Evolutionary conservation across 2,113 vertebrate genomes (phyloP), one percentile per base, ranked within the genome.

Genomic region (Lethenteron camtschaticum): DNA sequence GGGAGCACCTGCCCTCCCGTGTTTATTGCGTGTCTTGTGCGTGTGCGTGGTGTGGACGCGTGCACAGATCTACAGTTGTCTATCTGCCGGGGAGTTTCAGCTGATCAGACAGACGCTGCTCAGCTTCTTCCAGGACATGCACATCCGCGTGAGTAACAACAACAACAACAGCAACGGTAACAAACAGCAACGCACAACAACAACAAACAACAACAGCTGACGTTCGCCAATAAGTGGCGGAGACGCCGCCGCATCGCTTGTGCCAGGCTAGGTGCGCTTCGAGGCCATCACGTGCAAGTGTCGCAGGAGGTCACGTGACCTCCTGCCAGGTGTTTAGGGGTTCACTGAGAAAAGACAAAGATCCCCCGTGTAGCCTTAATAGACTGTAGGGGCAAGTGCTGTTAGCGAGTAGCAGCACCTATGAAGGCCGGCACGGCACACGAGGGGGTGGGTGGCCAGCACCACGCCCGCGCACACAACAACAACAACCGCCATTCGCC

Each of bases 101-200:
- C 79, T 92, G 56, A 91, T 99, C 77, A 83, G 92, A 74, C 91
- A 99, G 80, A 97, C 86, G 0, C 83, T 99, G 70, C 88, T 99
- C 41, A 78, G 85, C 75, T 99, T 99, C 78, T 97, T 99, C 76
- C 94, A 97, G 80, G 92, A 99, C 77, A 88, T 97, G 85, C 94
- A 97, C 70, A 95, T 97, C 76, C 80, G 92, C 80, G 94, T 96
- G 81, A 86, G 87, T 0, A 10, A 63, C 24, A 41, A 41, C 41
- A 41, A 41, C 41, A 41, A 41, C 24, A 41, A 41, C 24, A 18
- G 16, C 16, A 41, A 14, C 60, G 20, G 9, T 20, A 66, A 14
- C 60, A 9, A 66, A 66, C 10, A 14, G n/a, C 60, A 66, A 66
- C 20, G 10, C 10, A 20, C n/a, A 20, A 9, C 14, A 66, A 20